Conservation (phyloP, 2,797 vertebrate species). For the Rachycentron canadum region DNA sequence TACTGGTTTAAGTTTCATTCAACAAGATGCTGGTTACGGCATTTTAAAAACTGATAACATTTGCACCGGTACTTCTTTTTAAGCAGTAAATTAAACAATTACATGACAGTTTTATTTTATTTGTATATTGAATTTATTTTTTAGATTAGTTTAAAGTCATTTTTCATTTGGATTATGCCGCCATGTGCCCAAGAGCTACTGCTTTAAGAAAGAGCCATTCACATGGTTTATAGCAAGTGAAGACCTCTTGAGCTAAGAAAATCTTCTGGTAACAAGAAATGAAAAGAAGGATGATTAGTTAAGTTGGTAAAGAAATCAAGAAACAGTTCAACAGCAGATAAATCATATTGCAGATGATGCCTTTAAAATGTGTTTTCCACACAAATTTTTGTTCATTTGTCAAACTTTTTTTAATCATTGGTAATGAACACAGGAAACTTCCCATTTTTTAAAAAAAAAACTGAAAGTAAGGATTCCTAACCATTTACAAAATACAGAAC, state of each 20-base stretch:
- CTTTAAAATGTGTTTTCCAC: not conserved
- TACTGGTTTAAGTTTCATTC: not conserved
- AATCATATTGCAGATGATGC: too few relatives aligned
- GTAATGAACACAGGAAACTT: not conserved
- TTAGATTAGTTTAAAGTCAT: not conserved
- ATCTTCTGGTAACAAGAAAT: not conserved
- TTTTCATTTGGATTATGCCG: not conserved
- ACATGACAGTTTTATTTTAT: too few relatives aligned
- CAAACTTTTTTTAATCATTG: not conserved
- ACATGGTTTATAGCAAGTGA: not conserved
- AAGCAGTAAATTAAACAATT: too few relatives aligned
- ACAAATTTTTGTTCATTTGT: not conserved
- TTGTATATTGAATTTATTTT: too few relatives aligned
- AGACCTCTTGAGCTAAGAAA: too few relatives aligned
- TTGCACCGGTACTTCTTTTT: not conserved
- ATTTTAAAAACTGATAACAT: not conserved
- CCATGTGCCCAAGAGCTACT: not conserved
- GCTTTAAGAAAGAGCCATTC: not conserved
- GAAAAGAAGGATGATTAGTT: not conserved
- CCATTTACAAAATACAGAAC: not conserved
- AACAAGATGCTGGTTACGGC: not conserved
- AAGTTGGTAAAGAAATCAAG: not conserved
- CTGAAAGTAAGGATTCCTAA: rapidly evolving
- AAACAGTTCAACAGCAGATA: not conserved
- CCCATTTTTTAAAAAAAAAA: not conserved